Evolutionary conservation across 2,797 vertebrate genomes (phyloP).

Genomic region (Alcedo atthis): DNA sequence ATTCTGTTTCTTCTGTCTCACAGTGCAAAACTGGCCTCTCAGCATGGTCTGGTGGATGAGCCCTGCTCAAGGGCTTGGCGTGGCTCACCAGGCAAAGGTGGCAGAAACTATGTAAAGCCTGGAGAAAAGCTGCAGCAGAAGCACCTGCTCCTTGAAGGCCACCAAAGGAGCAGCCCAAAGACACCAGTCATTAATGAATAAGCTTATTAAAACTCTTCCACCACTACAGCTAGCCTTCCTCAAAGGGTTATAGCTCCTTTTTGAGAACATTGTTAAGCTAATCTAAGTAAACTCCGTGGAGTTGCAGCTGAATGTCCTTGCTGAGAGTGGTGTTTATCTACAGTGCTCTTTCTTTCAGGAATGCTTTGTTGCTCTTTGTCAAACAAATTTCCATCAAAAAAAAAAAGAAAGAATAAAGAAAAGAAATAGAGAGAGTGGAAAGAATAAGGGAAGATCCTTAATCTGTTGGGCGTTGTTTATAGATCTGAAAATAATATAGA

Average conservation of each 20-base stretch:
- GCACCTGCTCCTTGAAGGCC: slow-evolving; percentile 51
- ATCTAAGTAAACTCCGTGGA: background rate
- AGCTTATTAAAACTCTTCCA: slow-evolving; percentile 30
- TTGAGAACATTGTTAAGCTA: slow-evolving; percentile 42
- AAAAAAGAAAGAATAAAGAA: background rate
- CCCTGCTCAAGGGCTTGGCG: background rate
- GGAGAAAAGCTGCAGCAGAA: background rate
- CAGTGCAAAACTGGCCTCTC: background rate
- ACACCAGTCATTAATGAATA: background rate
- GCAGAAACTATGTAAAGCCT: background rate
- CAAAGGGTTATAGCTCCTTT: slow-evolving; percentile 25
- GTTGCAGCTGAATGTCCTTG: slow-evolving; percentile 24
- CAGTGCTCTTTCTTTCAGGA: slow-evolving; percentile 30
- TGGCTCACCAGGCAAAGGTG: background rate
- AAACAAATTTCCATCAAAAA: slow-evolving; percentile 44
- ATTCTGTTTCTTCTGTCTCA: background rate
- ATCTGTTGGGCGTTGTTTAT: slow-evolving; percentile 5
- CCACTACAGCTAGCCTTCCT: background rate
- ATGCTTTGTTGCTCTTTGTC: slow-evolving; percentile 39
- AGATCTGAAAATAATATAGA: slow-evolving; percentile 18
- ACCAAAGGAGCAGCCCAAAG: slow-evolving; percentile 11
- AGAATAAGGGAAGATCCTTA: slow-evolving; percentile 26
- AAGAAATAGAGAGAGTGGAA: background rate
- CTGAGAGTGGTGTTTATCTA: slow-evolving; percentile 24
- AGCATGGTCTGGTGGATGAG: background rate